Base-by-base conservation (phyloP, 2,888 invertebrate genomes). In the Coelinius sp. region DNA sequence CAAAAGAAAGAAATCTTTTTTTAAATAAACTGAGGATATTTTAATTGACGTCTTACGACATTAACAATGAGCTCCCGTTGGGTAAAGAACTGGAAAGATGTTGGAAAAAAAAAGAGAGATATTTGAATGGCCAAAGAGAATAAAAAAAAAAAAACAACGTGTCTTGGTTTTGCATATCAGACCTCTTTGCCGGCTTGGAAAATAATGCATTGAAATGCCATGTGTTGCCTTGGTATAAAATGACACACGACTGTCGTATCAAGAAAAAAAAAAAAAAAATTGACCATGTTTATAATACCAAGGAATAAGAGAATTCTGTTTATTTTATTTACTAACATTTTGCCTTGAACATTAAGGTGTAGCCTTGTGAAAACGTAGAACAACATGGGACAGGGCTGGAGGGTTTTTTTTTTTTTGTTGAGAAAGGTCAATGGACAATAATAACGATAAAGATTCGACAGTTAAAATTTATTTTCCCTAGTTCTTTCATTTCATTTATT, bases 201-300 rank as follows among this genome's bases (percentile, higher is more conserved):
- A 86, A 86, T 86, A 86, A 85, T 84, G 85, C 85, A 85, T 86
- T 85, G 84, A 86, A 86, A 85, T 85, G 86, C 85, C 85, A 85
- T 83, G 81, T 80, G 85, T 82, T 82, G 83, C 82, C 82, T 78
- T 75, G 80, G 59, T 8, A 80, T 84, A 83, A 85, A 85, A 86
- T 85, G 86, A 86, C 86, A 86, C 84, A 85, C 85, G 83, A 83
- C 81, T 85, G 85, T 84, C 83, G 80, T 77, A 64, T 25, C n/a
- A n/a, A n/a, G n/a, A n/a, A n/a, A n/a, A n/a, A n/a, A n/a, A 25
- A 27, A 59, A n/a, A 59, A 62, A 64, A 41, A 38, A 44, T 27
- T 12, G 17, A n/a, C 35, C 38, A 62, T 24, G 25, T 49, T 49
- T 49, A 20, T 49, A 17, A 49, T 49, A 49, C 49, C 17, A 49